phyloP scores from a whole-genome alignment of 2,797 vertebrate species.

The Sebastes nivosus region DNA sequence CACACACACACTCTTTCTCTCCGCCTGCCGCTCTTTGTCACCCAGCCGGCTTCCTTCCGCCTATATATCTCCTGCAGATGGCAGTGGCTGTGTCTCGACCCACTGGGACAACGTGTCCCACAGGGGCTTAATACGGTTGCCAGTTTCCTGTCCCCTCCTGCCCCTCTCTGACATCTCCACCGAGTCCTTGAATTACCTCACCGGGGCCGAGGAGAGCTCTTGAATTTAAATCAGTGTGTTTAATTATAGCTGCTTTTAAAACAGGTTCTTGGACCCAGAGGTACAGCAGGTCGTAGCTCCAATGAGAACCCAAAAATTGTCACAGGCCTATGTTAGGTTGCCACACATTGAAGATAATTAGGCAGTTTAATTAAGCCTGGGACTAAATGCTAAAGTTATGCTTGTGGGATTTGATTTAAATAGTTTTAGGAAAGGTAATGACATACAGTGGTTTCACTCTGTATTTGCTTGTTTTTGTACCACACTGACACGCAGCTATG shows the following conservation, averaged over 20 bases:
- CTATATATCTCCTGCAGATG: conserved; percentile 59
- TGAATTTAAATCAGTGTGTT: conserved; percentile 63
- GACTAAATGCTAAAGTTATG: conserved; percentile 16
- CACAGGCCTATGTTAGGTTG: conserved; percentile 22
- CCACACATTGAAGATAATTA: conserved; percentile 53
- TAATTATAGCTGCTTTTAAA: conserved; percentile 56
- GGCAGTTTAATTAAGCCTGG: conserved; percentile 55
- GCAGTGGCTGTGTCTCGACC: conserved; percentile 45
- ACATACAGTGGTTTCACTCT: background rate
- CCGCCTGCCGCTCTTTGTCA: conserved; percentile 9
- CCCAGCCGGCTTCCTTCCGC: conserved; percentile 42
- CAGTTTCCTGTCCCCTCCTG: conserved; percentile 65
- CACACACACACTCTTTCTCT: background rate
- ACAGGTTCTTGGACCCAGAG: conserved; percentile 28
- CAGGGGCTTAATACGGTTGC: conserved; percentile 55
- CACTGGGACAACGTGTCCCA: conserved; percentile 60
- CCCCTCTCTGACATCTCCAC: conserved; percentile 46
- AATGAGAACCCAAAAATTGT: conserved; percentile 43
- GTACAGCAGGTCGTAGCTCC: conserved; percentile 30
- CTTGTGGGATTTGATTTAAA: conserved; percentile 35
- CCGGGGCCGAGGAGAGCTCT: conserved; percentile 20
- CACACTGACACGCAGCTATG: background rate
- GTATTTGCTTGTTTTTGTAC: background rate
- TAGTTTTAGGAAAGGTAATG: conserved; percentile 26
- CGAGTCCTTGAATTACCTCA: conserved; percentile 58